A percentile compares a stretch with the other conserved stretches of the same genome.
Conservation (phyloP, 2,888 invertebrate species). For the Ophion costatus region DNA sequence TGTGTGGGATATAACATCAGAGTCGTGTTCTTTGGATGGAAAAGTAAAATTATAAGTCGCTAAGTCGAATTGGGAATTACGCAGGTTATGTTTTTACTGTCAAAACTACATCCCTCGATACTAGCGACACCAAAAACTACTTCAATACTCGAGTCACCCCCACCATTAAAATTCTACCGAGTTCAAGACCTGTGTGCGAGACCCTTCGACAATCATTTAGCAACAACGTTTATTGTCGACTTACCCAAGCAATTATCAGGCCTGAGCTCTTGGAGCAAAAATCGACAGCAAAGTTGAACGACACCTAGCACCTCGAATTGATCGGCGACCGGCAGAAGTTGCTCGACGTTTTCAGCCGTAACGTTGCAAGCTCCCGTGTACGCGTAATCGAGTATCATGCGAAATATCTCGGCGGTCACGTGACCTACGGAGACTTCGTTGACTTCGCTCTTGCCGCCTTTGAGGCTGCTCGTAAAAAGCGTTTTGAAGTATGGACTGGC, state of each 20-base stretch:
- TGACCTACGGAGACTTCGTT: conserved; percentile 86
- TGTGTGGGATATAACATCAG: too few relatives aligned
- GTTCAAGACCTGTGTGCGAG: too few relatives aligned
- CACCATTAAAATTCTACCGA: too few relatives aligned
- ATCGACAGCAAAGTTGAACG: conserved; percentile 89
- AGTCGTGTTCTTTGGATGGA: too few relatives aligned
- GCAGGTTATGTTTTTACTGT: too few relatives aligned
- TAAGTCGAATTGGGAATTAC: too few relatives aligned
- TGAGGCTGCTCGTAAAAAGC: conserved; percentile 88
- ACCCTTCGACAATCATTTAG: too few relatives aligned
- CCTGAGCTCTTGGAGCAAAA: conserved; percentile 86
- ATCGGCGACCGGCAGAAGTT: conserved; percentile 89
- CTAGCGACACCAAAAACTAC: too few relatives aligned
- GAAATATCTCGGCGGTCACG: conserved; percentile 86
- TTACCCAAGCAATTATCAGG: conserved; percentile 88
- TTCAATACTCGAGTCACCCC: too few relatives aligned
- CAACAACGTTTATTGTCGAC: background rate
- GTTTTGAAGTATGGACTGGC: conserved; percentile 91
- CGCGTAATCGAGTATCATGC: conserved; percentile 89
- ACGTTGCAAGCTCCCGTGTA: conserved; percentile 89
- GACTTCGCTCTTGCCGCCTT: conserved; percentile 84
- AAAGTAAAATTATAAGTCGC: too few relatives aligned
- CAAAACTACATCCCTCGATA: too few relatives aligned
- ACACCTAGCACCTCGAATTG: conserved; percentile 90
- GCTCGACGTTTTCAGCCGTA: conserved; percentile 88